Percentiles rank a stretch among this genome's conserved stretches.
Conservation (phyloP, 92 coral and sea anemone species). For the Parazoanthus darwini region DNA sequence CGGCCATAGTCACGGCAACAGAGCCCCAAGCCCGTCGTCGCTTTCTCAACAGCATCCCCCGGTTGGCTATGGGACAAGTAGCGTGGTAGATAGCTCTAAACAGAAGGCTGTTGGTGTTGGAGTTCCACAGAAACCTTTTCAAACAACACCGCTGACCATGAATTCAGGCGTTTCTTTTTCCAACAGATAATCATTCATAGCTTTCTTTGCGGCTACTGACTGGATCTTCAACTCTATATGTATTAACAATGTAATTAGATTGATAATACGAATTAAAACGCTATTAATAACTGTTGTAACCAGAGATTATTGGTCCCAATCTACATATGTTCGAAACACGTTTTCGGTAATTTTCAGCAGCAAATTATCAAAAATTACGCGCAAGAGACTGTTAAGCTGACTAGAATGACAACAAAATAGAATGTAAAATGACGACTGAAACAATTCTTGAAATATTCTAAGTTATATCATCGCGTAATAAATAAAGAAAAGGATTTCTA, state of each 20-base stretch:
- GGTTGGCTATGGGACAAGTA: neutral
- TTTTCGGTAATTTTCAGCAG: no score
- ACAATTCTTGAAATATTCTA: no score
- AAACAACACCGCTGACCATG: slow-evolving; percentile 15
- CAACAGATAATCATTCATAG: neutral
- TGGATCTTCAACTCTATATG: neutral
- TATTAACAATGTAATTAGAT: neutral
- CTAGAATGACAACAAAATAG: no score
- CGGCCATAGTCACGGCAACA: slow-evolving; percentile 9
- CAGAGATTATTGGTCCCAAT: no score
- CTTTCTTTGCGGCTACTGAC: neutral
- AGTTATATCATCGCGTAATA: no score
- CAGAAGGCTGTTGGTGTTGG: slow-evolving; percentile 6
- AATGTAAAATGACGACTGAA: no score
- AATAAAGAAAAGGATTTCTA: no score
- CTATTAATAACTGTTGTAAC: no score
- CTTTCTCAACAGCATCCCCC: slow-evolving; percentile 6
- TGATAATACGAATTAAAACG: neutral
- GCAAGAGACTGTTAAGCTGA: no score
- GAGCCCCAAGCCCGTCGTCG: neutral
- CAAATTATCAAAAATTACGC: no score
- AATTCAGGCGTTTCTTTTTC: neutral
- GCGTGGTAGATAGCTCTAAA: neutral
- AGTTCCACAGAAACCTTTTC: slow-evolving; percentile 4
- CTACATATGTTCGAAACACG: no score